Base-by-base conservation (phyloP, 2,797 vertebrate species). In the Varecia variegata region DNA sequence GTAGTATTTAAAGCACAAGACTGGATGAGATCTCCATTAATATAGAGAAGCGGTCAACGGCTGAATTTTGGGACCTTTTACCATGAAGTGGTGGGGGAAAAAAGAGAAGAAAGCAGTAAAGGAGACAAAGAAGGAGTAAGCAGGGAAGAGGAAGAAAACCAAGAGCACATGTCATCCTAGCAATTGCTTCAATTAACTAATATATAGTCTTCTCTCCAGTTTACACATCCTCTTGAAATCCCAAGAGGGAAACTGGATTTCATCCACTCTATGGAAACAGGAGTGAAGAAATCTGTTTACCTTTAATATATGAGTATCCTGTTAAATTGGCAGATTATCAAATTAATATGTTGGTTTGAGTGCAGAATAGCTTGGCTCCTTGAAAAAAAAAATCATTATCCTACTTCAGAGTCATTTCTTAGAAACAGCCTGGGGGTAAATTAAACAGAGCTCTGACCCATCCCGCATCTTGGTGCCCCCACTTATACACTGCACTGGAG, bases 111-210 rank as follows among this genome's bases (percentile, higher is more conserved):
- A 56, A 67, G 7, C 7, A 47, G 25, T 7, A 65, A 35, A 45
- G 35, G 38, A n/a, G 27, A 58, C 7, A 30, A 25, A 43, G 13
- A 23, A 65, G 21, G 54, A 73, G 27, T 21, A n/a, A 52, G 11
- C 21, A 65, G 47, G 43, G 8, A 40, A 5, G 15, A 88, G 52
- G 54, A 70, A 65, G 60, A 74, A 82, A 82, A 58, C 23, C 14
- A 23, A 45, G 47, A 56, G 45, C 9, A 23, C 0, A 0, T 5
- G 0, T 9, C 17, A 5, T 11, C 11, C 18, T 38, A 40, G n/a
- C 54, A 43, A 10, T 0, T 3, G 35, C 20, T 67, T 82, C 58
- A 67, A 1, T 35, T 27, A 88, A 79, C 54, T 45, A 21, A 47
- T 4, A 32, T 18, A 45, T 1, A 9, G 30, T n/a, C 68, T 25